Percentiles rank a stretch among this genome's conserved stretches.
phyloP scores from a whole-genome alignment of 2,888 invertebrate genomes.

The Erebia palarica region DNA sequence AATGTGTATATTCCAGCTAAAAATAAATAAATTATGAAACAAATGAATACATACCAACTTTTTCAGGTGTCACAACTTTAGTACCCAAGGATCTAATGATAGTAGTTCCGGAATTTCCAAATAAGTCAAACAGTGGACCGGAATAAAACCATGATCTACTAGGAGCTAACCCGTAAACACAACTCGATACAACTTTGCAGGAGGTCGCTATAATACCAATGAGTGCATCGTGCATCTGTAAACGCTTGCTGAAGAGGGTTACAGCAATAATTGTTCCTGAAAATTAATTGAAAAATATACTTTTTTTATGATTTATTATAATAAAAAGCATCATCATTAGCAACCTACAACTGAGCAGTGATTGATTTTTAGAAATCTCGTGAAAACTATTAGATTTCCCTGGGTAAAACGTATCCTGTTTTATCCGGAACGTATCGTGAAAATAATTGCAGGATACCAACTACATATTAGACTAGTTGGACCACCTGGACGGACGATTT shows the following conservation, averaged over 20 bases:
- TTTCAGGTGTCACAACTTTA: constrained; percentile 77
- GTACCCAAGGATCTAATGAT: constrained; percentile 81
- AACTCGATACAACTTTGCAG: constrained; percentile 67
- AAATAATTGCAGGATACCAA: too few species aligned
- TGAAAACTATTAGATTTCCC: too few species aligned
- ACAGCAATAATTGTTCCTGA: constrained; percentile 74
- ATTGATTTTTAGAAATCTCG: too few species aligned
- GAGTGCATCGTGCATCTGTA: constrained; percentile 73
- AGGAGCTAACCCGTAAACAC: constrained; percentile 73
- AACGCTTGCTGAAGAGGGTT: constrained; percentile 66
- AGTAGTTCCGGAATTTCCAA: constrained; percentile 78
- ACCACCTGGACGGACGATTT: too few species aligned
- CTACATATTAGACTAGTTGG: too few species aligned
- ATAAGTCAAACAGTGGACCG: constrained; percentile 74
- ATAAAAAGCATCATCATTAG: too few species aligned
- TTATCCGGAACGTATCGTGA: too few species aligned
- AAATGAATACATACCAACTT: constrained; percentile 64
- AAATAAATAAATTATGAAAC: background rate
- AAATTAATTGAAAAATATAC: constrained; percentile 39
- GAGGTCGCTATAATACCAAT: constrained; percentile 75
- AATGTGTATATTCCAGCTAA: too few species aligned
- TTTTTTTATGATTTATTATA: too few species aligned
- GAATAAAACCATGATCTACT: constrained; percentile 68
- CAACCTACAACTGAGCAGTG: too few species aligned
- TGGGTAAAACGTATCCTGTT: too few species aligned